These are phyloP conservation scores for Synanthedon vespiformis DNA, from an alignment of 2,888 invertebrate genomes.

Conservation along the genomic window DNA sequence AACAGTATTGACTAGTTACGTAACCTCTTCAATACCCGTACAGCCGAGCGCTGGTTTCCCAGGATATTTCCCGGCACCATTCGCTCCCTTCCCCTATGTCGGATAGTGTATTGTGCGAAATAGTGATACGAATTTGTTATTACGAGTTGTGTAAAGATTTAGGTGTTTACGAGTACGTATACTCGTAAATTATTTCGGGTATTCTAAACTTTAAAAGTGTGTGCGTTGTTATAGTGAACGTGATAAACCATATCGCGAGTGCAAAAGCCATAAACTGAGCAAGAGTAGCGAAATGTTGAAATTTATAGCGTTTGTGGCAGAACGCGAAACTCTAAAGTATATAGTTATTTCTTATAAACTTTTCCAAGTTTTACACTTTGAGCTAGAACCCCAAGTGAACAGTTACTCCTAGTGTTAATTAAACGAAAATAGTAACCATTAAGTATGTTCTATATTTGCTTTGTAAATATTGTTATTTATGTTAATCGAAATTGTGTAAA, in stretches of 20 bases:
- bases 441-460: constrained; percentile 13
- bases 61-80: constrained; percentile 82
- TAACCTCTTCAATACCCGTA: constrained; percentile 83
- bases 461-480: constrained; percentile 59
- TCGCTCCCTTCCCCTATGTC: constrained; percentile 80
- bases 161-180: background rate
- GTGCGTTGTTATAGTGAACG: constrained; percentile 40
- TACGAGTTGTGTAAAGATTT: background rate
- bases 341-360: constrained; percentile 31
- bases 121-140: background rate
- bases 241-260: constrained; percentile 53
- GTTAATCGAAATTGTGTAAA: constrained; percentile 15
- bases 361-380: constrained; percentile 23
- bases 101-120: constrained; percentile 58
- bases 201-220: constrained; percentile 28
- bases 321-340: constrained; percentile 47
- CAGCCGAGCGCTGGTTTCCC: constrained; percentile 80
- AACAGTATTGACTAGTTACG: constrained; percentile 84
- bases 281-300: constrained; percentile 40
- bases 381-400: background rate
- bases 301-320: constrained; percentile 45
- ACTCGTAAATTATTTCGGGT: background rate
- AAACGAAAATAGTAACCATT: background rate
- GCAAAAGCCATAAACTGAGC: constrained; percentile 46
- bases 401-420: background rate